These are phyloP conservation scores for Nasonia vitripennis DNA, from an alignment of 1,140 invertebrate species.

Conservation along the genomic window DNA sequence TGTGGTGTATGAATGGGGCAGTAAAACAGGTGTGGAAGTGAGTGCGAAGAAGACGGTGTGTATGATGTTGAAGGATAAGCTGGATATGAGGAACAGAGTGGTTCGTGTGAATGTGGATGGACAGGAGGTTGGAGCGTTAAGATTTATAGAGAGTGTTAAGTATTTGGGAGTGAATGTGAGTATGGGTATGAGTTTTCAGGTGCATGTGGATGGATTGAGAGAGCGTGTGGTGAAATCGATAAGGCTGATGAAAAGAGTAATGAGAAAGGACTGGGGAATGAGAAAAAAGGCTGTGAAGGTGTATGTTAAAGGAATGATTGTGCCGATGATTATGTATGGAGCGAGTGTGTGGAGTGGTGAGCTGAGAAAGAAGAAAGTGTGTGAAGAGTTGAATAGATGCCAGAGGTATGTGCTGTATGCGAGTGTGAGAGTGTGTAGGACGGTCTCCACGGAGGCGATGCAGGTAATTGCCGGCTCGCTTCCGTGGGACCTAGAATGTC, in stretches of 20 bases:
- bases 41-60: too few species aligned
- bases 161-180: not conserved
- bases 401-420: too few species aligned
- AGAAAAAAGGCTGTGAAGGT: constrained; percentile 41
- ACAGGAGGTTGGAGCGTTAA: not conserved
- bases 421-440: too few species aligned
- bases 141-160: not conserved
- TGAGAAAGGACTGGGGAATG: constrained; percentile 40
- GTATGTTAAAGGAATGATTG: not conserved
- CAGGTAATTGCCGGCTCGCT: too few species aligned
- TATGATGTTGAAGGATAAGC: not conserved
- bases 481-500: too few species aligned
- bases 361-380: too few species aligned
- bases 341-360: too few species aligned
- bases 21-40: not conserved
- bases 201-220: not conserved
- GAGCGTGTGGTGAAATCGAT: not conserved
- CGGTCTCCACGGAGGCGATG: too few species aligned
- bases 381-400: constrained; percentile 45
- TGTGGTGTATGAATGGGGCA: not conserved
- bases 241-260: not conserved
- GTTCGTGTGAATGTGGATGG: not conserved
- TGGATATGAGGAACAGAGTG: not conserved
- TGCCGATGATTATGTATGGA: not conserved
- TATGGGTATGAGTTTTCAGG: not conserved